phyloP scores from a whole-genome alignment of 1,140 invertebrate genomes.

The Vanessa atalanta region DNA sequence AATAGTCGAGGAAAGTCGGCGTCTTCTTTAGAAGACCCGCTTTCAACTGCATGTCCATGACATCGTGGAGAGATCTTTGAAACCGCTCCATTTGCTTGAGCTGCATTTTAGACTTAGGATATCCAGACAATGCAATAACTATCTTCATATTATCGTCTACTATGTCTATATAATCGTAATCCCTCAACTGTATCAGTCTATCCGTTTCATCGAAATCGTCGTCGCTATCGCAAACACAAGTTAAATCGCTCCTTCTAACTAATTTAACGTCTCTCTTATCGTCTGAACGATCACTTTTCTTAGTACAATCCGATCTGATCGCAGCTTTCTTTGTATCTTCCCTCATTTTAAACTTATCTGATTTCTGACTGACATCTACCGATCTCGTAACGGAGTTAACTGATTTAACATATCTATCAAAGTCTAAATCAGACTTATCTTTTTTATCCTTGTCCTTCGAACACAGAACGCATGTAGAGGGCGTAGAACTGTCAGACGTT shows the following conservation, averaged over 20 bases:
- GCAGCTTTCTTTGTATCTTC: constrained; percentile 28
- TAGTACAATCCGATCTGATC: constrained; percentile 54
- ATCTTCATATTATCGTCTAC: constrained; percentile 63
- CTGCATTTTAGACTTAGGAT: constrained; percentile 65
- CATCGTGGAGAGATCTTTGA: constrained; percentile 53
- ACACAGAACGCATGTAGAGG: constrained; percentile 66
- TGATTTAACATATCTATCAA: constrained; percentile 22
- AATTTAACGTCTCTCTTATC: constrained; percentile 34
- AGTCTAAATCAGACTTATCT: not conserved
- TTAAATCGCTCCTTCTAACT: constrained; percentile 30
- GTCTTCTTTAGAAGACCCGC: constrained; percentile 59
- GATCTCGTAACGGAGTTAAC: constrained; percentile 33
- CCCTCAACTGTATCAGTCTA: constrained; percentile 59
- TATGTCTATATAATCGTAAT: constrained; percentile 63
- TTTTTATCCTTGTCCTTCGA: constrained; percentile 43
- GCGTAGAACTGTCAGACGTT: constrained; percentile 55
- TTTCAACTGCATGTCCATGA: constrained; percentile 70
- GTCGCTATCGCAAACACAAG: constrained; percentile 53
- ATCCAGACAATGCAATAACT: constrained; percentile 60
- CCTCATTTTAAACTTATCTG: constrained; percentile 29
- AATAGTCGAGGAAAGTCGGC: constrained; percentile 65
- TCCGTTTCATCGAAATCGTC: constrained; percentile 61
- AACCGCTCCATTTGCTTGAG: constrained; percentile 63
- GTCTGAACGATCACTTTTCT: constrained; percentile 30
- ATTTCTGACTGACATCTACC: constrained; percentile 27